Conservation (phyloP, 2,797 vertebrate genomes). For the Odontamblyopus rebecca region DNA sequence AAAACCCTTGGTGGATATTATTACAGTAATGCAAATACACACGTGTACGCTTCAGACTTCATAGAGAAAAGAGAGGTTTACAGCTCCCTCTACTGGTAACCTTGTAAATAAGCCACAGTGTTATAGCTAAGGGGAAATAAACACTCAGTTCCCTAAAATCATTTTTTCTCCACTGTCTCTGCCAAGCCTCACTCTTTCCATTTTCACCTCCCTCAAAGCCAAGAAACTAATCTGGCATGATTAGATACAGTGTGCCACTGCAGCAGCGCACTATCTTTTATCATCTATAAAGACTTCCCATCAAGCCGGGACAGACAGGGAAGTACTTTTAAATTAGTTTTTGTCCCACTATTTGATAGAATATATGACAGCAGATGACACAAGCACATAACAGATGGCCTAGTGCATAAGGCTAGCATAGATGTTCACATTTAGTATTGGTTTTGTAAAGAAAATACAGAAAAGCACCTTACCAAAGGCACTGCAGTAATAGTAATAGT, state of each 20-base stretch:
- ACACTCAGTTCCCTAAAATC: slow-evolving; percentile 55
- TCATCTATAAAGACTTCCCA: slow-evolving; percentile 49
- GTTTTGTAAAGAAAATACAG: background rate
- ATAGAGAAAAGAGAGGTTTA: slow-evolving; percentile 57
- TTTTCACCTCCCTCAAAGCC: slow-evolving; percentile 54
- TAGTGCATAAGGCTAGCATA: background rate
- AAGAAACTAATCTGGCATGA: slow-evolving; percentile 67
- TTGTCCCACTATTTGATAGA: slow-evolving; percentile 33
- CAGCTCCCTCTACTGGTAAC: slow-evolving; percentile 71
- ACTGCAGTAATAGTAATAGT: background rate
- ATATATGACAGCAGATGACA: slow-evolving; percentile 8
- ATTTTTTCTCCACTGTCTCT: slow-evolving; percentile 57
- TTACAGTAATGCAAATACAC: slow-evolving; percentile 5
- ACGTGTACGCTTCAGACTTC: slow-evolving; percentile 37
- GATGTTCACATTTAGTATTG: background rate
- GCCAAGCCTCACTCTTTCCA: slow-evolving; percentile 52
- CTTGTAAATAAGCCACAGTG: slow-evolving; percentile 35
- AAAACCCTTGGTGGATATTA: background rate
- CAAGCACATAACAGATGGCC: slow-evolving; percentile 17
- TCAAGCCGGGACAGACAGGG: slow-evolving; percentile 25
- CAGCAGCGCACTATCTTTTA: slow-evolving; percentile 48
- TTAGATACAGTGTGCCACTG: slow-evolving; percentile 64
- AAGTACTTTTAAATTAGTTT: slow-evolving; percentile 31
- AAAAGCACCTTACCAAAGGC: background rate
- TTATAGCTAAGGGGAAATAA: slow-evolving; percentile 45